Percentiles rank a stretch among this genome's conserved stretches.
Conservation (phyloP, 2,888 invertebrate species). For the Dysmachus trigonus region DNA sequence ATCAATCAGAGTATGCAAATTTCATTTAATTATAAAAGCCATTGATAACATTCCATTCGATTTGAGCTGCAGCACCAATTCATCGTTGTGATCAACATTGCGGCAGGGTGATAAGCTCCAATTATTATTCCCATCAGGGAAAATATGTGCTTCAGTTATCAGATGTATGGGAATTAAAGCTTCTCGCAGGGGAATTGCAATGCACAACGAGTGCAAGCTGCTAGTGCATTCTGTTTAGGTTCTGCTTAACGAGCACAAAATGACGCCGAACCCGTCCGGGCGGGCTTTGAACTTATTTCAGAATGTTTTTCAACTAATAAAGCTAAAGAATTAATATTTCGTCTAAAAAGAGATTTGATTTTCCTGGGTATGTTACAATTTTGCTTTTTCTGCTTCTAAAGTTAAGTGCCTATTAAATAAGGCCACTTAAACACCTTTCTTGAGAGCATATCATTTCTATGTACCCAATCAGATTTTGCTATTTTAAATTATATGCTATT, state of each 20-base stretch:
- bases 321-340: background rate
- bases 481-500: too few species aligned
- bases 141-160: slow-evolving; percentile 14
- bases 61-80: slow-evolving; percentile 19
- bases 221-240: background rate
- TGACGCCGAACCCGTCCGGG: background rate
- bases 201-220: background rate
- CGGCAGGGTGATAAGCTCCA: slow-evolving; percentile 37
- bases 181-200: background rate
- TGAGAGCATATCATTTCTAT: too few species aligned
- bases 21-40: slow-evolving; percentile 39
- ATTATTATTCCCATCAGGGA: slow-evolving; percentile 36
- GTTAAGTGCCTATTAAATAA: too few species aligned
- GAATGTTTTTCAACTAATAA: background rate
- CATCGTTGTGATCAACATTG: slow-evolving; percentile 32
- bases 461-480: too few species aligned
- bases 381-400: background rate
- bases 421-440: too few species aligned
- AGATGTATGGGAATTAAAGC: slow-evolving; percentile 31
- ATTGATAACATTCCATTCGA: slow-evolving; percentile 30
- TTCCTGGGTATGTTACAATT: background rate
- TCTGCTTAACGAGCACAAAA: background rate
- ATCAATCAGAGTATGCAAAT: slow-evolving; percentile 42
- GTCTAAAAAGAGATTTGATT: background rate
- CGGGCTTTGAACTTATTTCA: background rate